These are phyloP conservation scores for Hycleus cichorii DNA, from an alignment of 1,140 invertebrate species.

Conservation along the genomic window DNA sequence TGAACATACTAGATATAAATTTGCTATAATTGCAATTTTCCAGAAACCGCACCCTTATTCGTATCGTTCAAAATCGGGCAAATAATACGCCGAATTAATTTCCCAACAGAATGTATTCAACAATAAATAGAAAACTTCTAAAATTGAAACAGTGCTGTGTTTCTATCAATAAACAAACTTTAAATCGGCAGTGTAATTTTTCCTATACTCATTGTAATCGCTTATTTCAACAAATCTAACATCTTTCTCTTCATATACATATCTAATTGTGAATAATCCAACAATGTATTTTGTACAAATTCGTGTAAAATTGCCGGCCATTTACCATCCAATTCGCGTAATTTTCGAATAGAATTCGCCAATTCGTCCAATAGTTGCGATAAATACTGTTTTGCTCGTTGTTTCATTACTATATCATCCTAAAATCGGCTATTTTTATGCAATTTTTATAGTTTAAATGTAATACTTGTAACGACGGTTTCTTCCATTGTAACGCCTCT, in stretches of 20 bases:
- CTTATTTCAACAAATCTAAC: conserved; percentile 30
- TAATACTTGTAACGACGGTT: conserved; percentile 33
- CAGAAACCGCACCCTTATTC: no score
- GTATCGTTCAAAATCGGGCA: no score
- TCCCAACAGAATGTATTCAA: conserved; percentile 5
- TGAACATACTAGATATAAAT: no score
- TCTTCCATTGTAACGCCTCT: conserved; percentile 77
- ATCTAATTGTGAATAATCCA: conserved; percentile 70
- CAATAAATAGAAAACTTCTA: conserved; percentile 17
- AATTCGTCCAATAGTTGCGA: conserved; percentile 60
- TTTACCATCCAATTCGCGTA: conserved; percentile 60
- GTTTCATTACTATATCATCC: conserved; percentile 62
- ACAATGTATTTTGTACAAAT: conserved; percentile 64
- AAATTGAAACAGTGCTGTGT: conserved; percentile 6
- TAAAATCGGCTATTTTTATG: conserved; percentile 33
- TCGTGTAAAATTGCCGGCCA: conserved; percentile 69
- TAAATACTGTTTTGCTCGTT: conserved; percentile 61
- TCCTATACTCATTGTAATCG: not conserved
- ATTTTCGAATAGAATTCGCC: conserved; percentile 63
- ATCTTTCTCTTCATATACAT: conserved; percentile 58
- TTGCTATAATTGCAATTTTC: no score
- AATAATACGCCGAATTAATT: no score
- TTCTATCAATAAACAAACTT: conserved; percentile 4
- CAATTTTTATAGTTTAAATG: no score
- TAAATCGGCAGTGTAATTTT: conserved; percentile 1